These are phyloP conservation scores for Punctoribates punctum DNA, from an alignment of 2,888 invertebrate species.

Conservation along the genomic window DNA sequence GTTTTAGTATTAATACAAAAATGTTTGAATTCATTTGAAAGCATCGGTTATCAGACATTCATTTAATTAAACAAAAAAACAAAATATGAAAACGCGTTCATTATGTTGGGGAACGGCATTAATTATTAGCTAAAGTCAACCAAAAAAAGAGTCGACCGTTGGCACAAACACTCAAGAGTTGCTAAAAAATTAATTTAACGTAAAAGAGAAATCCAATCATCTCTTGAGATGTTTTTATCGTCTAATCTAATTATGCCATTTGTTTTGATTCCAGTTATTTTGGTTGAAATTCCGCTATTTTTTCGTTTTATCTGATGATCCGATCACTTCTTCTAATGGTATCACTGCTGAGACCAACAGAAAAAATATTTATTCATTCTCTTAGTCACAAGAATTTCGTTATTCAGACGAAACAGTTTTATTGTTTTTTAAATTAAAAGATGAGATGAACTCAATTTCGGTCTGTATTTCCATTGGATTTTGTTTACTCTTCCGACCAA, in stretches of 20 bases:
- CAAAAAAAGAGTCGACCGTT: neutral
- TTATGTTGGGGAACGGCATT: neutral
- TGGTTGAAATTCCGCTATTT: neutral
- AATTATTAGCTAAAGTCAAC: neutral
- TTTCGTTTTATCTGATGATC: constrained; percentile 7
- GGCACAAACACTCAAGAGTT: constrained; percentile 7
- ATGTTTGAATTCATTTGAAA: neutral
- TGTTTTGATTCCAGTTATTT: constrained; percentile 2
- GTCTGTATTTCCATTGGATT: neutral
- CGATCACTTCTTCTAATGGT: no score
- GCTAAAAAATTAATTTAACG: constrained; percentile 32
- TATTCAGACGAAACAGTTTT: no score
- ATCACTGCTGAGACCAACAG: no score
- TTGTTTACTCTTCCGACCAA: neutral
- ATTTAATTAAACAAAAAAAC: neutral
- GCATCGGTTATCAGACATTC: neutral
- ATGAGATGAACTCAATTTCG: no score
- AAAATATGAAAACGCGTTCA: no score
- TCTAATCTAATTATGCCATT: neutral
- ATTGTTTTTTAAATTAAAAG: no score
- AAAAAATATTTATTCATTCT: no score
- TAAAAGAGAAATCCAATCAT: constrained; percentile 28
- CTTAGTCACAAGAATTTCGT: no score
- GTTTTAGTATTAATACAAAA: neutral
- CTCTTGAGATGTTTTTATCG: neutral